Evolutionary conservation across 2,888 invertebrate species (phyloP), one percentile per base, ranked within the genome.

Genomic region (Cylindroiulus punctatus): DNA sequence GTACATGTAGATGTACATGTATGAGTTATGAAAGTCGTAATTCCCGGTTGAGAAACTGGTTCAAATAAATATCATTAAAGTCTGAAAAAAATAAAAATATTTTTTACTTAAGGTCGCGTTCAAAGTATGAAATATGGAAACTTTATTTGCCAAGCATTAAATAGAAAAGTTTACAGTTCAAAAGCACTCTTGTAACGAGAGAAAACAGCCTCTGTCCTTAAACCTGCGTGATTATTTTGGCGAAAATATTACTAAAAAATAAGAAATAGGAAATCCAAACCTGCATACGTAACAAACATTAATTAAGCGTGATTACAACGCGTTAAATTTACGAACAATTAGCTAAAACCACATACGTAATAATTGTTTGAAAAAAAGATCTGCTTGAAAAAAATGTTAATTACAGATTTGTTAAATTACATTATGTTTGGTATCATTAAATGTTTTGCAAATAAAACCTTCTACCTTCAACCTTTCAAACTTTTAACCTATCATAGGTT

Each of bases 141-240:
- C 76, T 76, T 76, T 76, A 76, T 76, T 76, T 76, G 76, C 76
- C 76, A 76, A 76, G 76, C 76, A 76, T 76, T 76, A 76, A 76
- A 76, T 76, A 76, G 76, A 76, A 76, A 76, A 76, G 76, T 76
- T 76, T 76, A 76, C 76, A 76, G 30, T 76, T 76, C 76, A 76
- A 76, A 76, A 76, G 76, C 76, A 76, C 76, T 76, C 76, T 76
- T 76, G 30, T 76, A 76, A 76, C 76, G 76, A 76, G 76, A 76
- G 76, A 76, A 76, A 76, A 30, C 10, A 30, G 14, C 65, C 76
- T 26, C 30, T 30, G 22, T 76, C 76, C 76, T 22, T 0, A 30
- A 22, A 65, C 65, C 65, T 65, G 65, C 22, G 12, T 65, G 65
- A 8, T 65, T 26, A 76, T 30, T 26, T 76, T 76, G 76, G 76